Evolutionary conservation across 2,113 vertebrate species (phyloP).

Genomic region (Ochotona curzoniae): DNA sequence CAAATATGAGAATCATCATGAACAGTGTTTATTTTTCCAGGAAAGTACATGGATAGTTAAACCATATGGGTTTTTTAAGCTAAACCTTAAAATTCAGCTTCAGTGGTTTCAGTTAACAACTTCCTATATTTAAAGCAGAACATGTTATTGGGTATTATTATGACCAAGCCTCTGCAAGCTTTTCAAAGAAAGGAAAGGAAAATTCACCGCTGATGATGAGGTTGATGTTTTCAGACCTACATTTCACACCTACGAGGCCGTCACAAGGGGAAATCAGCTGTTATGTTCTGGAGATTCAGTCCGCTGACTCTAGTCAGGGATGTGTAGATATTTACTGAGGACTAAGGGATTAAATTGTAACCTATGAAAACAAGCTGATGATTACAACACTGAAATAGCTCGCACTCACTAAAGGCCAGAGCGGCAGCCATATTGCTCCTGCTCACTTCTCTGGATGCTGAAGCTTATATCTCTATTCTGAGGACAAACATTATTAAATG

Average conservation of each 20-base stretch:
- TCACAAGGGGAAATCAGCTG: background rate
- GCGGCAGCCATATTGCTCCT: constrained; percentile 65
- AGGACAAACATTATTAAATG: constrained; percentile 68
- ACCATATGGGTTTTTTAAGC: background rate
- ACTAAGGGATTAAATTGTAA: constrained; percentile 5
- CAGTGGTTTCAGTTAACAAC: background rate
- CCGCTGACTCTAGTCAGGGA: background rate
- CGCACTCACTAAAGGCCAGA: background rate
- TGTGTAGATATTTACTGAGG: background rate
- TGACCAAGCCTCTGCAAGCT: background rate
- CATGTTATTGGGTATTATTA: background rate
- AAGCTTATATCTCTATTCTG: constrained; percentile 69
- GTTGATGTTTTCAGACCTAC: background rate
- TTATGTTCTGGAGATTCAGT: constrained; percentile 47
- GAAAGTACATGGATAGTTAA: background rate
- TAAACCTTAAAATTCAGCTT: background rate
- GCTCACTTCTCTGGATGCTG: constrained; percentile 65
- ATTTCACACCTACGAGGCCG: background rate
- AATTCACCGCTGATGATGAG: background rate
- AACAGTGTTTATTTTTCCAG: background rate
- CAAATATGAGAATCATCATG: background rate
- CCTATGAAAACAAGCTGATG: constrained; percentile 1
- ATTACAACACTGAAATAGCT: background rate
- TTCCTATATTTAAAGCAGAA: constrained; percentile 4
- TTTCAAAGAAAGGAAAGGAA: constrained; percentile 22